A percentile compares a stretch with the other conserved stretches of the same genome.
phyloP scores from a whole-genome alignment of 2,797 vertebrate genomes.

The Helostoma temminkii region DNA sequence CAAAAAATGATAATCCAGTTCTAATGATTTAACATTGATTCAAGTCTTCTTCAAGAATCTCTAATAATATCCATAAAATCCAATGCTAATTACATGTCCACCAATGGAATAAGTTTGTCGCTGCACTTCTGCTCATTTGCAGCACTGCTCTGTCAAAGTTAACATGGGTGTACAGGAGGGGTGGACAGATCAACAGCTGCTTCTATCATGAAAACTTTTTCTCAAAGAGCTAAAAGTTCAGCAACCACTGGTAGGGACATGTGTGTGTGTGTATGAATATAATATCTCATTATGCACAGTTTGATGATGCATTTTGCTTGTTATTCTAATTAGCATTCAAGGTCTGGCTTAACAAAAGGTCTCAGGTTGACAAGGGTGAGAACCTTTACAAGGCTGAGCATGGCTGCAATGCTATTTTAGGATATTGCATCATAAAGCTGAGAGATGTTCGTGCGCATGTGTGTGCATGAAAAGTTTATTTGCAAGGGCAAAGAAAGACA shows the following conservation, averaged over 20 bases:
- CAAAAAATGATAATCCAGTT: not conserved
- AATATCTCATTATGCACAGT: conserved; percentile 61
- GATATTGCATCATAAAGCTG: conserved; percentile 52
- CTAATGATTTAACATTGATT: not conserved
- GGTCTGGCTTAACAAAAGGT: conserved; percentile 36
- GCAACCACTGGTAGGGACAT: conserved; percentile 17
- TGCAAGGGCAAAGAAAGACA: conserved; percentile 66
- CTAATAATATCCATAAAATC: no score
- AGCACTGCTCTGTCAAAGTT: conserved; percentile 3
- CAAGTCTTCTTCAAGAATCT: no score
- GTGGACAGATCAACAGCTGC: conserved; percentile 21
- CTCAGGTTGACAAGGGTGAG: conserved; percentile 70
- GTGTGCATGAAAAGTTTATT: conserved; percentile 51
- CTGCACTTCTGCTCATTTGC: not conserved
- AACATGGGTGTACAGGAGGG: not conserved
- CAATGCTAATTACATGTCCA: no score
- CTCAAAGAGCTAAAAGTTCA: conserved; percentile 32
- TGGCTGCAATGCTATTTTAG: conserved; percentile 67
- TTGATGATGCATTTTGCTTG: conserved; percentile 31
- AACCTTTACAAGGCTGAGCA: conserved; percentile 60
- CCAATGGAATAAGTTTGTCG: no score
- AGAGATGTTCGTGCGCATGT: conserved; percentile 13
- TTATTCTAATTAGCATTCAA: conserved; percentile 67
- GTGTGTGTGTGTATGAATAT: conserved; percentile 52
- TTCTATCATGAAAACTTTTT: conserved; percentile 21